These are phyloP conservation scores for Danaus chrysippus DNA, from an alignment of 2,888 invertebrate genomes.

Conservation along the genomic window DNA sequence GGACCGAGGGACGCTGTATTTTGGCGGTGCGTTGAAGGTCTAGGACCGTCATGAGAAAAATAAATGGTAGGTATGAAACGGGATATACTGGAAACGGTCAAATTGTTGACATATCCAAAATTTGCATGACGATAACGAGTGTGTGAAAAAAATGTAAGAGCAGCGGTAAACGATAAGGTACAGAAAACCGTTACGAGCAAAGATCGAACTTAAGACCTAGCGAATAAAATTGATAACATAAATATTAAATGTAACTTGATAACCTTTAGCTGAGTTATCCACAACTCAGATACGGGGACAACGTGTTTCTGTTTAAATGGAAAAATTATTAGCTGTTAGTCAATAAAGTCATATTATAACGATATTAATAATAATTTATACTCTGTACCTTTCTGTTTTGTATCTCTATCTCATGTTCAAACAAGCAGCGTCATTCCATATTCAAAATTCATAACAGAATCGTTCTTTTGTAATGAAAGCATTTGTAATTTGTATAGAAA, in stretches of 20 bases:
- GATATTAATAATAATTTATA: not conserved
- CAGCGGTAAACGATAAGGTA: conserved; percentile 46
- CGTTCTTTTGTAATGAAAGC: not conserved
- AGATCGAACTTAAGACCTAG: conserved; percentile 36
- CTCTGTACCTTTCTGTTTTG: not conserved
- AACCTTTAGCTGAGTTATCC: conserved; percentile 46
- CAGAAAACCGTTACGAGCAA: conserved; percentile 33
- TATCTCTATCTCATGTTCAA: not conserved
- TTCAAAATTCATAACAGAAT: conserved; percentile 1
- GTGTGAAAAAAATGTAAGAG: conserved; percentile 47
- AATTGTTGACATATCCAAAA: conserved; percentile 4
- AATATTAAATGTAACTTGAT: conserved; percentile 36
- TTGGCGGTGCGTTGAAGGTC: conserved; percentile 69
- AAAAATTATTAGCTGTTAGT: not conserved
- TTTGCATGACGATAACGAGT: conserved; percentile 43
- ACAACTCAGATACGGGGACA: conserved; percentile 42
- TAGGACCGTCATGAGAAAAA: conserved; percentile 74
- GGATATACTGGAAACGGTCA: conserved; percentile 18
- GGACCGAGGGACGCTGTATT: conserved; percentile 62
- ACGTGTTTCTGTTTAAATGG: conserved; percentile 12
- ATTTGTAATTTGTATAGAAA: conserved; percentile 6
- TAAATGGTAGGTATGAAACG: conserved; percentile 63
- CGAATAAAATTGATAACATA: conserved; percentile 31
- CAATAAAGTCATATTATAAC: not conserved
- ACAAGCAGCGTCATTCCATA: not conserved